phyloP scores from a whole-genome alignment of 2,797 vertebrate genomes.

The Serranus cabrilla region DNA sequence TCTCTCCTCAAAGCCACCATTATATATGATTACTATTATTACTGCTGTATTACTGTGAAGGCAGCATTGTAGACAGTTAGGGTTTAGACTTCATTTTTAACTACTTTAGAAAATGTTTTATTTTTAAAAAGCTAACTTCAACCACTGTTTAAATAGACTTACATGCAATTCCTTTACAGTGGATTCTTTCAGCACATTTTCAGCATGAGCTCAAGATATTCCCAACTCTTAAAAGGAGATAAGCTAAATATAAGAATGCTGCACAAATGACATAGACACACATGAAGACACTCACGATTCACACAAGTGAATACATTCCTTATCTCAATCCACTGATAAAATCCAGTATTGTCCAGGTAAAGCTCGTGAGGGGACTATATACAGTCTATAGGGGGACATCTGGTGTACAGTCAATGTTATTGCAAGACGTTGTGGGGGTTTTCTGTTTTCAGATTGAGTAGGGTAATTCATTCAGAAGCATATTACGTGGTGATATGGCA shows the following conservation, averaged over 20 bases:
- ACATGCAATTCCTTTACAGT: background rate
- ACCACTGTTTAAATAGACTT: background rate
- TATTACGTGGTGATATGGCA: constrained; percentile 16
- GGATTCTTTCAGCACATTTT: background rate
- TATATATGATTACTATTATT: too few species aligned
- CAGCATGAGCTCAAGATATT: background rate
- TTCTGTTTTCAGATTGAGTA: background rate
- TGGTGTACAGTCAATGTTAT: constrained; percentile 44
- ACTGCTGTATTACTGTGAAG: too few species aligned
- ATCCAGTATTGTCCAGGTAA: background rate
- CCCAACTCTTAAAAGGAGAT: background rate
- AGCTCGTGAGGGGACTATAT: background rate
- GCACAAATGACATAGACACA: background rate
- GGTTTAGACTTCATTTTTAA: too few species aligned
- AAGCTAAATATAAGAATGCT: background rate
- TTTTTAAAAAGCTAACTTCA: background rate
- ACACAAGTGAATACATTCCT: background rate
- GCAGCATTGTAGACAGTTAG: too few species aligned
- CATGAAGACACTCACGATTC: background rate
- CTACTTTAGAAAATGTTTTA: too few species aligned
- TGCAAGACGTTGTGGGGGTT: constrained; percentile 20
- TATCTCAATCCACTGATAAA: background rate
- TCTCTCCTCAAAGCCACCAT: too few species aligned
- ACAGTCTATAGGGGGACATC: constrained; percentile 48
- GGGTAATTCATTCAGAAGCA: background rate